Percentiles rank a stretch among this genome's conserved stretches.
These are phyloP conservation scores for Diplolepis rosae DNA, from an alignment of 2,888 invertebrate species.

Conservation along the genomic window DNA sequence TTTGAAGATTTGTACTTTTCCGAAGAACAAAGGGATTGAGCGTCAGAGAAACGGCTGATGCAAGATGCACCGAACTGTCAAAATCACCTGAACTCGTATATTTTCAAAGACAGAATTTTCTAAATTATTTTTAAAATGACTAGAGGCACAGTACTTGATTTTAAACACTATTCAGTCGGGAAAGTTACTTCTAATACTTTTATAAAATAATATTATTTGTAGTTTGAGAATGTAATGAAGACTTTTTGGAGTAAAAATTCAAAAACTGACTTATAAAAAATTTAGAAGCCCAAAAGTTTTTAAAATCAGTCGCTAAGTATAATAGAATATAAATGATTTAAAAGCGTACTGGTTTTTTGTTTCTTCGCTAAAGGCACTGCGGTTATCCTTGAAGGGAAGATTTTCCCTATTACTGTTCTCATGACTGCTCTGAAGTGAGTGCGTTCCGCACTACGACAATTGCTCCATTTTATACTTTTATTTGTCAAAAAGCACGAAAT, in stretches of 20 bases:
- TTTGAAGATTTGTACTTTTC: slow-evolving; percentile 21
- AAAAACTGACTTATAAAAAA: background rate
- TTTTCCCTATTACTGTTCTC: slow-evolving; percentile 1
- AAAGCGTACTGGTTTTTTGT: slow-evolving; percentile 17
- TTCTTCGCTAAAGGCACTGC: background rate
- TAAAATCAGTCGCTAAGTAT: background rate
- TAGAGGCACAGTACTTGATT: slow-evolving; percentile 27
- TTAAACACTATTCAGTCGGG: slow-evolving; percentile 50
- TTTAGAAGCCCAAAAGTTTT: slow-evolving; percentile 6
- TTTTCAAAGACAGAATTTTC: background rate
- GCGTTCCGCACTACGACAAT: slow-evolving; percentile 5
- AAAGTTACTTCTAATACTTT: slow-evolving; percentile 38
- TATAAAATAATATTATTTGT: background rate
- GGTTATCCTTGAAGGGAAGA: slow-evolving; percentile 25
- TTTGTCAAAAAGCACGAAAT: background rate
- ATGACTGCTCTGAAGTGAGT: slow-evolving; percentile 2
- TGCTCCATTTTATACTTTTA: slow-evolving; percentile 3
- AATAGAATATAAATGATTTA: background rate
- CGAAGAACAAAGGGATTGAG: background rate
- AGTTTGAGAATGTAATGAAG: background rate
- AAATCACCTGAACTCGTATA: slow-evolving; percentile 41
- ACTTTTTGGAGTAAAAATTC: background rate
- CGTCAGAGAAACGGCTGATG: slow-evolving; percentile 51
- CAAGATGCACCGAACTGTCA: slow-evolving; percentile 58
- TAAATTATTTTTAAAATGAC: slow-evolving; percentile 36